Conservation (phyloP, 2,888 invertebrate species). For the Steinernema scapterisci region DNA sequence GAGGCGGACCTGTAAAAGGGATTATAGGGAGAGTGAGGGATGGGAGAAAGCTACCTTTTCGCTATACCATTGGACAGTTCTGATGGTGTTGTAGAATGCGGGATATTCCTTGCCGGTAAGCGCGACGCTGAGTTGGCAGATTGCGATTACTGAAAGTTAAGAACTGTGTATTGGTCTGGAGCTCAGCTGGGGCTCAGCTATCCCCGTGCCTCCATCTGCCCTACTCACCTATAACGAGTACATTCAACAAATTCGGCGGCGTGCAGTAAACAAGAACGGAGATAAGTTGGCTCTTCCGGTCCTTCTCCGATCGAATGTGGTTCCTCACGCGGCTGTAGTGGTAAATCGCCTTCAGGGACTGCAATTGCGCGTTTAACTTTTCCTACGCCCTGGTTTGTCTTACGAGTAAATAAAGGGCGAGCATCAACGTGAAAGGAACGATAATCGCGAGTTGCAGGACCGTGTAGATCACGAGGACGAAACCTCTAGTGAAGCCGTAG, state of each 20-base stretch:
- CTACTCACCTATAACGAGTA: neutral
- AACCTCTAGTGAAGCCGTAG: neutral
- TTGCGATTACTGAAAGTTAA: neutral
- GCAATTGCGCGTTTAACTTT: neutral
- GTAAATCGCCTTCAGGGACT: slow-evolving; percentile 3
- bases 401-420: neutral
- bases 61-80: slow-evolving; percentile 18
- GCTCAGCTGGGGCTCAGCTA: neutral
- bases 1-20: neutral
- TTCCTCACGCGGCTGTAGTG: slow-evolving; percentile 14
- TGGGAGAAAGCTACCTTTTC: neutral
- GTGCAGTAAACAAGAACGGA: slow-evolving; percentile 12
- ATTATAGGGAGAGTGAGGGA: neutral
- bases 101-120: neutral
- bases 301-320: slow-evolving; percentile 11
- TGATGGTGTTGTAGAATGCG: neutral
- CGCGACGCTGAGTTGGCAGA: neutral
- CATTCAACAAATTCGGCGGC: slow-evolving; percentile 6
- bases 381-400: neutral
- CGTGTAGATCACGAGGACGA: slow-evolving; percentile 24
- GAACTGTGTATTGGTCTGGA: neutral
- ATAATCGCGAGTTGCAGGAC: slow-evolving; percentile 11
- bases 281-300: neutral
- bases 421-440: slow-evolving; percentile 9
- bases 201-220: neutral